Evolutionary conservation across 2,797 vertebrate genomes (phyloP).

Genomic region (Poecilia wingei): DNA sequence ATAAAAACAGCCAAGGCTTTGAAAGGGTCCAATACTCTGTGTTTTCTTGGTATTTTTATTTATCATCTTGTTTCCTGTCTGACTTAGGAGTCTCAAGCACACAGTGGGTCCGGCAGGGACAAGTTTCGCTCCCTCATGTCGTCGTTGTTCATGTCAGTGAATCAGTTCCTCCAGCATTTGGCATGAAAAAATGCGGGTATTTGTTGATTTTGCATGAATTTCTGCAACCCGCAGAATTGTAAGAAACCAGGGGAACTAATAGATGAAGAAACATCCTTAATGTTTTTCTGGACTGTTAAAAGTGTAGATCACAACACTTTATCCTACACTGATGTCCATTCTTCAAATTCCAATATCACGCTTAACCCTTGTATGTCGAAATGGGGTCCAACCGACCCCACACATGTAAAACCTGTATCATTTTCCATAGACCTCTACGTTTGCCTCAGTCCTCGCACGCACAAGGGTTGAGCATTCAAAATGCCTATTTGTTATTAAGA

Average conservation of each 20-base stretch:
- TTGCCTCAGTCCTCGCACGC: too few species aligned
- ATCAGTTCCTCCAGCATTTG: too few species aligned
- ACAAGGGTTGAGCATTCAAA: too few species aligned
- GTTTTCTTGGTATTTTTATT: background rate
- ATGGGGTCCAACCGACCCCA: too few species aligned
- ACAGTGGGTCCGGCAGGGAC: constrained; percentile 1
- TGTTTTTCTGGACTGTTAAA: background rate
- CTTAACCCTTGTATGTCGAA: too few species aligned
- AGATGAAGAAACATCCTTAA: background rate
- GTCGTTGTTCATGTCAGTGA: background rate
- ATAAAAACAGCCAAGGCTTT: constrained; percentile 1
- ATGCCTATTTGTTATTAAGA: background rate
- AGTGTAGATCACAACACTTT: too few species aligned
- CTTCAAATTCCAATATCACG: background rate
- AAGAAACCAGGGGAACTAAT: too few species aligned
- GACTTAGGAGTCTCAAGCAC: constrained; percentile 10
- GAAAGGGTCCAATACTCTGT: constrained; percentile 5
- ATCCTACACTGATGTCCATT: background rate
- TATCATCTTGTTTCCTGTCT: constrained; percentile 38
- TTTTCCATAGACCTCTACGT: too few species aligned
- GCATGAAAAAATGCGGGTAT: background rate
- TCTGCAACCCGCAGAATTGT: too few species aligned
- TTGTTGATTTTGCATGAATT: too few species aligned
- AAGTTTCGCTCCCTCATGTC: background rate
- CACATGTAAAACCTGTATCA: too few species aligned